Conservation (phyloP, 92 coral and sea anemone genomes). For the Pocillopora grandis region DNA sequence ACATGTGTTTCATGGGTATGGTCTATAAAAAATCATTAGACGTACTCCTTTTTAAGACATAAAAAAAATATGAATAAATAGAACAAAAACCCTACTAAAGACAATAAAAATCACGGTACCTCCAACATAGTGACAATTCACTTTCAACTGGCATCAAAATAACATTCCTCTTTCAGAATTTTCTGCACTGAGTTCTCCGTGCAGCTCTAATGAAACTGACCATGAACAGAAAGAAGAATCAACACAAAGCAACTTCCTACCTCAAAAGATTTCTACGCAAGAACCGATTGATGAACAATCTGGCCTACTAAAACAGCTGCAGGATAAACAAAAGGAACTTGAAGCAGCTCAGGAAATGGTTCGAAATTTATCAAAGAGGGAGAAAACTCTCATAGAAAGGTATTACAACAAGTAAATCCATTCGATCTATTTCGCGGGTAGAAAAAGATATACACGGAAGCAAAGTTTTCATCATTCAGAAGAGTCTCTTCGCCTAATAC, state of each 20-base stretch:
- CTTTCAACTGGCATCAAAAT: background rate
- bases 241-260: constrained; percentile 30
- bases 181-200: constrained; percentile 55
- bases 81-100: too few species aligned
- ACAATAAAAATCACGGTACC: too few species aligned
- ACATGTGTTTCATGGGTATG: too few species aligned
- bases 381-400: constrained; percentile 80
- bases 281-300: constrained; percentile 21
- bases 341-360: constrained; percentile 71
- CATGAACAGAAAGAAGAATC: constrained; percentile 12
- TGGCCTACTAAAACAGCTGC: constrained; percentile 55
- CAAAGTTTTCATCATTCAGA: background rate
- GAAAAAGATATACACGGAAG: background rate
- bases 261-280: background rate
- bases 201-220: constrained; percentile 70
- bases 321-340: constrained; percentile 74
- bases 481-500: too few species aligned
- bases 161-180: constrained; percentile 50
- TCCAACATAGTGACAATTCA: too few species aligned
- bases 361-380: constrained; percentile 65
- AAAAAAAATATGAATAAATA: too few species aligned
- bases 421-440: too few species aligned
- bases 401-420: constrained; percentile 20
- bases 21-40: too few species aligned
- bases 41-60: too few species aligned